Conservation (phyloP, 1,140 invertebrate genomes). For the Camponotus vicinus region DNA sequence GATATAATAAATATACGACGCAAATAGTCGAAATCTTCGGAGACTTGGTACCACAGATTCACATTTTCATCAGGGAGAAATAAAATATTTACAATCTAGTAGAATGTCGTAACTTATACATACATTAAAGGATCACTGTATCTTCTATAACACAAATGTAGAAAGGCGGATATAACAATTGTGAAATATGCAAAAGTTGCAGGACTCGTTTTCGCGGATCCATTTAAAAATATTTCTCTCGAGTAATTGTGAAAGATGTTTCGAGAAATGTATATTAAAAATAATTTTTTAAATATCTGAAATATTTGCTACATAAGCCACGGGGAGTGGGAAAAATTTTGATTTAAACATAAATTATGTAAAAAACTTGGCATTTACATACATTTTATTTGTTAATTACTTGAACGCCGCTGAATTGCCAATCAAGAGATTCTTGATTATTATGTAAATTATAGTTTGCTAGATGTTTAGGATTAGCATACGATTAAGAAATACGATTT, state of each 20-base stretch:
- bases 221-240: neutral
- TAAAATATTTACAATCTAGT: conserved; percentile 45
- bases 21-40: neutral
- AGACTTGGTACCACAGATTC: neutral
- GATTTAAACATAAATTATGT: neutral
- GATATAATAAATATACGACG: neutral
- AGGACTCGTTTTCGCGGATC: conserved; percentile 10
- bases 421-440: neutral
- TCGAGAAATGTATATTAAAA: neutral
- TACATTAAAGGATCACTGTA: neutral
- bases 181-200: conserved; percentile 1
- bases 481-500: conserved; percentile 49
- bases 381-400: conserved; percentile 23
- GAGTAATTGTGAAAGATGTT: neutral
- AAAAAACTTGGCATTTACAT: neutral
- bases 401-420: neutral
- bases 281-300: neutral
- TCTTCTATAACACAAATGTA: neutral
- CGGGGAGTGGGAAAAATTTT: neutral
- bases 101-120: conserved; percentile 1
- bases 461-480: conserved; percentile 35
- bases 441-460: conserved; percentile 35
- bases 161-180: conserved; percentile 29
- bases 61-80: conserved; percentile 1
- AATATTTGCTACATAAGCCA: neutral